Evolutionary conservation across 2,113 vertebrate genomes (phyloP), one percentile per base, ranked within the genome.

Genomic region (Hippocampus guttulatus): DNA sequence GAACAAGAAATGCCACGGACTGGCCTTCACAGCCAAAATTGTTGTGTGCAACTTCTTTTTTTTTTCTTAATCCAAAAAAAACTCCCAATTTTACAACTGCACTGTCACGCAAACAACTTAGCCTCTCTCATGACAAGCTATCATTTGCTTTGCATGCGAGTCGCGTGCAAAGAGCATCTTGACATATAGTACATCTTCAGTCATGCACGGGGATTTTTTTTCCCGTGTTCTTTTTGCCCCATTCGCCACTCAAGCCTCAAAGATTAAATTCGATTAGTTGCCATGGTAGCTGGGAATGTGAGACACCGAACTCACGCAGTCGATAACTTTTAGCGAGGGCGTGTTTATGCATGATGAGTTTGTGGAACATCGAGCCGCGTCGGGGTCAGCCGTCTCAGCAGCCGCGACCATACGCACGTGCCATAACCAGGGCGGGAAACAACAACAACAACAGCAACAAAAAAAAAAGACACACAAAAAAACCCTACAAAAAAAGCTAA

Each of bases 311-410:
- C 74, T 18, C 71, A 70, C 73, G 80, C 80, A 74, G 63, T 71
- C 73, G 74, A 77, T 67, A 76, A 79, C 71, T 70, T 70, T 73
- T 78, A 43, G 77, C 76, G 62, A 83, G 74, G 80, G 71, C 76
- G 75, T 81, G 67, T 81, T 84, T 84, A 80, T 88, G 87, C 83
- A 81, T 84, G 79, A 85, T 70, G 80, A 78, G 79, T 69, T 77
- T 78, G 71, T 72, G 73, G 68, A 76, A 74, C 38, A 74, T 75
- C 66, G 79, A 75, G 49, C 72, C 55, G 41, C 70, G 84, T 79
- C 83, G 30, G 57, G 84, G 74, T 88, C 77, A 82, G 57, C 64
- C 67, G 40, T 75, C 52, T 65, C 25, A 33, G 23, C 64, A 23
- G 23, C 1, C 25, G 55, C 12, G 55, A 58, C 23, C 15, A 7